Conservation (phyloP, 2,113 vertebrate species). For the Halichoerus grypus region DNA sequence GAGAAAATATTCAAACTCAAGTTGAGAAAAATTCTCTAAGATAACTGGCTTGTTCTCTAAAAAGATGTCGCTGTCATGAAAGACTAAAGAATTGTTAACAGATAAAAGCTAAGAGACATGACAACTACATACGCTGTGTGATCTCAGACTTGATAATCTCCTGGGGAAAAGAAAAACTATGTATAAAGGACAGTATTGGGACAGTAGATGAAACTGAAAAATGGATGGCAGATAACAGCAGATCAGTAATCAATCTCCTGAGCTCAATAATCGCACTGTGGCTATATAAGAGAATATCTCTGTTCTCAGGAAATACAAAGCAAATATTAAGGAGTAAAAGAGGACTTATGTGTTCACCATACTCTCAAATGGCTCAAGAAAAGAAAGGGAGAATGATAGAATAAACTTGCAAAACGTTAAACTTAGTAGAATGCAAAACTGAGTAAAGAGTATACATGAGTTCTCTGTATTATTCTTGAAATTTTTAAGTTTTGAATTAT, state of each 20-base stretch:
- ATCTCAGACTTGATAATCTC: not conserved
- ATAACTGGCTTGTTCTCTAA: not conserved
- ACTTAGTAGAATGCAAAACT: not conserved
- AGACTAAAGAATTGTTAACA: not conserved
- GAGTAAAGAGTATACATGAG: not conserved
- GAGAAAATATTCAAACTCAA: not conserved
- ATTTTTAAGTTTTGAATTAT: constrained; percentile 28
- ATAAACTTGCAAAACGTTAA: not conserved
- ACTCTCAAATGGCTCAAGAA: not conserved
- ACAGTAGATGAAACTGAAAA: not conserved
- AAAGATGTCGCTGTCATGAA: not conserved
- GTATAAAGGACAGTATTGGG: not conserved
- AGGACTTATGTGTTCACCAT: not conserved
- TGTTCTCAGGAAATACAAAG: constrained; percentile 15
- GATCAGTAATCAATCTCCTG: not conserved
- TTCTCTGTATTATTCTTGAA: not conserved
- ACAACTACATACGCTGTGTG: not conserved
- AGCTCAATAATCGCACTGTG: not conserved
- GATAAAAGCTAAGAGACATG: not conserved
- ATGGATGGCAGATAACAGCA: not conserved
- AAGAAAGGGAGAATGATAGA: not conserved
- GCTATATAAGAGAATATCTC: not conserved
- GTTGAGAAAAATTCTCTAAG: not conserved
- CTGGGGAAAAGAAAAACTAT: not conserved
- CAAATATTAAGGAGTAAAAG: not conserved